Conservation (phyloP, 2,113 vertebrate genomes). For the Erythrolamprus reginae region DNA sequence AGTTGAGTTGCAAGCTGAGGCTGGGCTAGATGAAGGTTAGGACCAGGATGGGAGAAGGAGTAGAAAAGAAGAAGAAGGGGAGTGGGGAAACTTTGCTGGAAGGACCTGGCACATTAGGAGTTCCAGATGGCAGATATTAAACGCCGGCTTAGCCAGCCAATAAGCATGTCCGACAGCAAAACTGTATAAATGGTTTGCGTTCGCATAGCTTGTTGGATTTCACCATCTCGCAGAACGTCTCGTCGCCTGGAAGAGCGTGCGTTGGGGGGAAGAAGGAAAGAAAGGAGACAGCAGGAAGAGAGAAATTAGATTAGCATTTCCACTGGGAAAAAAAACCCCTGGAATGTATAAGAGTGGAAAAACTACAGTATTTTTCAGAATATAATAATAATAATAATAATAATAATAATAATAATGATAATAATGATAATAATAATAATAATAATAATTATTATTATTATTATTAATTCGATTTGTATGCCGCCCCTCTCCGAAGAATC, state of each 20-base stretch:
- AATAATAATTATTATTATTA: too few species aligned
- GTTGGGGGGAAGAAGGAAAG: background rate
- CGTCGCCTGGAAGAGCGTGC: slow-evolving; percentile 70
- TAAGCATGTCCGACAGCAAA: slow-evolving; percentile 90
- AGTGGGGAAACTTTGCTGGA: slow-evolving; percentile 47
- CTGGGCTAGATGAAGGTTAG: slow-evolving; percentile 45
- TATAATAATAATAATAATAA: too few species aligned
- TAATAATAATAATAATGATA: too few species aligned
- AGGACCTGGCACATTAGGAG: slow-evolving; percentile 53
- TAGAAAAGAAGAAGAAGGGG: slow-evolving; percentile 15
- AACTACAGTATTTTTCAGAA: too few species aligned
- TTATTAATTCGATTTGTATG: too few species aligned
- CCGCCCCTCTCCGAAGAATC: too few species aligned
- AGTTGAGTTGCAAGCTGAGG: slow-evolving; percentile 44
- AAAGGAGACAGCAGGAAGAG: slow-evolving; percentile 9
- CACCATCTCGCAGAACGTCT: slow-evolving; percentile 91
- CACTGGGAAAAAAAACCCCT: slow-evolving; percentile 38
- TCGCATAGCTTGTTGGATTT: slow-evolving; percentile 89
- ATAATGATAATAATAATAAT: too few species aligned
- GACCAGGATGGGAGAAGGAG: slow-evolving; percentile 4
- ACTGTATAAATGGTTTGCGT: slow-evolving; percentile 87
- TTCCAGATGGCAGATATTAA: slow-evolving; percentile 42
- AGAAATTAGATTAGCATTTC: slow-evolving; percentile 52
- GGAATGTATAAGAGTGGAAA: slow-evolving; percentile 1
- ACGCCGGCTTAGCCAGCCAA: slow-evolving; percentile 73